phyloP scores from a whole-genome alignment of 2,797 vertebrate genomes.

The Sebastiscus tertius region DNA sequence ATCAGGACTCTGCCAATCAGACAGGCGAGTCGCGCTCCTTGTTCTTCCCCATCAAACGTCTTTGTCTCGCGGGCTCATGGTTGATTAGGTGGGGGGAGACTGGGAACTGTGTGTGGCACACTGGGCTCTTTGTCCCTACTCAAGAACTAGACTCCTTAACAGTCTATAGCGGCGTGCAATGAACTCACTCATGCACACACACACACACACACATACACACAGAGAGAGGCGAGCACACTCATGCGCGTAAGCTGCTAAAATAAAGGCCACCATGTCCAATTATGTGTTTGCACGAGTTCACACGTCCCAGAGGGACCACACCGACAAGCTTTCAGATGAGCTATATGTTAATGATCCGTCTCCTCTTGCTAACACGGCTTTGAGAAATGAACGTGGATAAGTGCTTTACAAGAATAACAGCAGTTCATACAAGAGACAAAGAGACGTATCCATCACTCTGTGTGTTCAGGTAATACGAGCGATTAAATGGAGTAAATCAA shows the following conservation, averaged over 20 bases:
- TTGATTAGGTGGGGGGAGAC: constrained; percentile 78
- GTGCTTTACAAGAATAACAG: constrained; percentile 8
- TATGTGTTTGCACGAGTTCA: constrained; percentile 49
- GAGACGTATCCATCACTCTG: neutral
- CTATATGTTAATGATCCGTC: constrained; percentile 30
- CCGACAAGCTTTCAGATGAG: constrained; percentile 16
- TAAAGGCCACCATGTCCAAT: constrained; percentile 54
- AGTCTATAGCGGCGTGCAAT: constrained; percentile 70
- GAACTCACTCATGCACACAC: constrained; percentile 45
- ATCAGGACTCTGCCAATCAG: constrained; percentile 71
- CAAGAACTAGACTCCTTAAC: constrained; percentile 66
- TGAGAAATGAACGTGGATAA: constrained; percentile 20
- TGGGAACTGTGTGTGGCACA: constrained; percentile 70
- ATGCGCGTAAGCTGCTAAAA: constrained; percentile 12
- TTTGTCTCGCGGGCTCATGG: constrained; percentile 77
- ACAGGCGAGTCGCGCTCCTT: constrained; percentile 46
- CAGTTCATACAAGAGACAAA: constrained; percentile 1
- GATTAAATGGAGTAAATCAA: neutral
- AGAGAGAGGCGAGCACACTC: neutral
- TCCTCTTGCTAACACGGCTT: constrained; percentile 7
- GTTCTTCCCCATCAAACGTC: constrained; percentile 64
- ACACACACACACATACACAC: neutral
- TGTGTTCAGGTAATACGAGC: neutral
- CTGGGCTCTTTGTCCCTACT: constrained; percentile 73
- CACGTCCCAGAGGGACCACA: constrained; percentile 24